phyloP scores from a whole-genome alignment of 2,797 vertebrate genomes.

The Chiloscyllium punctatum region DNA sequence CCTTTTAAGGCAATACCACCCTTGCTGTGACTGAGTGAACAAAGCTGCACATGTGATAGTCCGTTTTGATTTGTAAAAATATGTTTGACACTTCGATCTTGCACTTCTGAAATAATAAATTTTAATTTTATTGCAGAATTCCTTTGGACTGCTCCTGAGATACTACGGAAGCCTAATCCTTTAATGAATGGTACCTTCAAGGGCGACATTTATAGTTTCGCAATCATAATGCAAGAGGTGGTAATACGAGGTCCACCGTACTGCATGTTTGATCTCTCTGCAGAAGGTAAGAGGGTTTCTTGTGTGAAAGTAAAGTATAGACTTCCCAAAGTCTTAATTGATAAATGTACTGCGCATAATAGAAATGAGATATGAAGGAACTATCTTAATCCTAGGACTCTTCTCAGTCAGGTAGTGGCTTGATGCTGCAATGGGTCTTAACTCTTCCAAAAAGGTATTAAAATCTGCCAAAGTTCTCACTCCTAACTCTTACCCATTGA shows the following conservation, averaged over 20 bases:
- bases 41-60: no score
- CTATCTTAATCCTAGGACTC: background rate
- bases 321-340: background rate
- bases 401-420: background rate
- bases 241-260: slow-evolving; percentile 63
- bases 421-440: background rate
- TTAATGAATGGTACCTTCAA: slow-evolving; percentile 49
- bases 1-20: background rate
- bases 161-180: slow-evolving; percentile 52
- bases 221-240: slow-evolving; percentile 69
- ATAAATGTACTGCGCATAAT: background rate
- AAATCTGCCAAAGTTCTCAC: background rate
- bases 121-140: slow-evolving; percentile 51
- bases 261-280: slow-evolving; percentile 61
- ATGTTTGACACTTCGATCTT: background rate
- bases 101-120: background rate
- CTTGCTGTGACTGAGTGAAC: background rate
- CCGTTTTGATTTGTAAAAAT: background rate
- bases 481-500: background rate
- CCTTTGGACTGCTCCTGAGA: slow-evolving; percentile 69
- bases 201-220: slow-evolving; percentile 66
- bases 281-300: slow-evolving; percentile 47
- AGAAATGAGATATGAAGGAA: background rate
- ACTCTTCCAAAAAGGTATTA: background rate
- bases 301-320: background rate